Conservation (phyloP, 2,888 invertebrate species). For the Strigamia transsilvanica region DNA sequence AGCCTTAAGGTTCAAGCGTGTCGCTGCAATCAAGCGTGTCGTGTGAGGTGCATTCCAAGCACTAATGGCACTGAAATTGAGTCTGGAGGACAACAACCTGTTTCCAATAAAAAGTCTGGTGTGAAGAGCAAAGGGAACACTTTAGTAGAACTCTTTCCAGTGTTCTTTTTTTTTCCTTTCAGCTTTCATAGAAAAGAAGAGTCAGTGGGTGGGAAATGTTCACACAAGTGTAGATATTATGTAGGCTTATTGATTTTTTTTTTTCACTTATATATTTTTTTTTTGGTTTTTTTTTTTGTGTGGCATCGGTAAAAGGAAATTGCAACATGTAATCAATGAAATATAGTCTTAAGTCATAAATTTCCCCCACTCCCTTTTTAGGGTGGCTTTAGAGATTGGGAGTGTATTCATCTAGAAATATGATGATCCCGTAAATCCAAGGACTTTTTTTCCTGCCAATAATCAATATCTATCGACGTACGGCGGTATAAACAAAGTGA, state of each 20-base stretch:
- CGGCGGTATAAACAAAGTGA: slow-evolving; percentile 34
- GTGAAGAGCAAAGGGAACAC: slow-evolving; percentile 46
- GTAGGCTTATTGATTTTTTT: slow-evolving; percentile 48
- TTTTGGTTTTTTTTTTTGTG: not conserved
- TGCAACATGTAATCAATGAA: slow-evolving; percentile 49
- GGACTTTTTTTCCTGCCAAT: slow-evolving; percentile 33
- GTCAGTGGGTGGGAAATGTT: slow-evolving; percentile 46
- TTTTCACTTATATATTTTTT: not conserved
- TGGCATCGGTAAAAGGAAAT: slow-evolving; percentile 40
- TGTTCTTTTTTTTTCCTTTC: slow-evolving; percentile 9
- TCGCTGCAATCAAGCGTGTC: slow-evolving; percentile 49
- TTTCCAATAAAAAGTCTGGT: slow-evolving; percentile 49
- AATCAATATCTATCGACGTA: slow-evolving; percentile 35
- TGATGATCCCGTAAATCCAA: slow-evolving; percentile 46
- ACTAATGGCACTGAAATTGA: slow-evolving; percentile 48
- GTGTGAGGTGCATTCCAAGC: slow-evolving; percentile 49
- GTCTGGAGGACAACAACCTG: slow-evolving; percentile 49
- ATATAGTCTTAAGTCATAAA: slow-evolving; percentile 32
- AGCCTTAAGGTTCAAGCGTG: slow-evolving; percentile 48
- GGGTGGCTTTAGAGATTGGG: slow-evolving; percentile 43
- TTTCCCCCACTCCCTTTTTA: not conserved
- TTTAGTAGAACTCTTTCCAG: slow-evolving; percentile 43
- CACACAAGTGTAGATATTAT: slow-evolving; percentile 46
- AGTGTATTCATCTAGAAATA: slow-evolving; percentile 47
- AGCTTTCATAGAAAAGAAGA: slow-evolving; percentile 13